A percentile compares a stretch with the other conserved stretches of the same genome.
Evolutionary conservation across 2,888 invertebrate species (phyloP).

Genomic region (Drosophila prostipennis): DNA sequence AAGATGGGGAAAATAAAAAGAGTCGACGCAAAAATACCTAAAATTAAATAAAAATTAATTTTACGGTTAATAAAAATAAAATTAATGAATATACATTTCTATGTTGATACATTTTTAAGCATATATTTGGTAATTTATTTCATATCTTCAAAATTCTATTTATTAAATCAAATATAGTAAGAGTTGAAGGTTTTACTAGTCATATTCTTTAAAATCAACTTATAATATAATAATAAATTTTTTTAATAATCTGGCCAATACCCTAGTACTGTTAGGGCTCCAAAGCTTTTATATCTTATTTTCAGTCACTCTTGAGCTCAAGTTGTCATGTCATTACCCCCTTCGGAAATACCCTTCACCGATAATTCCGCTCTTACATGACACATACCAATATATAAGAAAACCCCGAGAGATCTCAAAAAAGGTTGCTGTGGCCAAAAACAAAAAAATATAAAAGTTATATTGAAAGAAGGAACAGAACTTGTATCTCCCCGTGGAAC

Average conservation of each 20-base stretch:
- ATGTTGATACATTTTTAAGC: too few relatives aligned
- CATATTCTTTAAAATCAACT: too few relatives aligned
- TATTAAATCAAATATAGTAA: too few relatives aligned
- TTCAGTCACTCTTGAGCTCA: background rate
- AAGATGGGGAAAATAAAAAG: conserved; percentile 5
- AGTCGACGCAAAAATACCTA: conserved; percentile 10
- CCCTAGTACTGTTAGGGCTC: too few relatives aligned
- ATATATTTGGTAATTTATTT: too few relatives aligned
- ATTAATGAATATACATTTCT: too few relatives aligned
- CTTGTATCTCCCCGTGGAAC: conserved; percentile 29
- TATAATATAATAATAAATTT: too few relatives aligned
- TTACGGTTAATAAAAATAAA: background rate
- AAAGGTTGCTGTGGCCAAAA: conserved; percentile 17
- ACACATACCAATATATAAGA: conserved; percentile 33
- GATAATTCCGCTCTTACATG: conserved; percentile 39
- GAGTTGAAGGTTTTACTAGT: too few relatives aligned
- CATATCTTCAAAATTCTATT: too few relatives aligned
- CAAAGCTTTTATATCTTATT: background rate
- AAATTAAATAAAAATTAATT: background rate
- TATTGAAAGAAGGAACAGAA: conserved; percentile 29
- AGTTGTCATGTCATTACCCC: conserved; percentile 12
- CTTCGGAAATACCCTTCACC: conserved; percentile 20
- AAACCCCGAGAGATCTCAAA: conserved; percentile 25
- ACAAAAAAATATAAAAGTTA: conserved; percentile 11
- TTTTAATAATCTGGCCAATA: too few relatives aligned